Evolutionary conservation across 1,140 invertebrate species (phyloP), one percentile per base, ranked within the genome.

Genomic region (Whitmania pigra): DNA sequence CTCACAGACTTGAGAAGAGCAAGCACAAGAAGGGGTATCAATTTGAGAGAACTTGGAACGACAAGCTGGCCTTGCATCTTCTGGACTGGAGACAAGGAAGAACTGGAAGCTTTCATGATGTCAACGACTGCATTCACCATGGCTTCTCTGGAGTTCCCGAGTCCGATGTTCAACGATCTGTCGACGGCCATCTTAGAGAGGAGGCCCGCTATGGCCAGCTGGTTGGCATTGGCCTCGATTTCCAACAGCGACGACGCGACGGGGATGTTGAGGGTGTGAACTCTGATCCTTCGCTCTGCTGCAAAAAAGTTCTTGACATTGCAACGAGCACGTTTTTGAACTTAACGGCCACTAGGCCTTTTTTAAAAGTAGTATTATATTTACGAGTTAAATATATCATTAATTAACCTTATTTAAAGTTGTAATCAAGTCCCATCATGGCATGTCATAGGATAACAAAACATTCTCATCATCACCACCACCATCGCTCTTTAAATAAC

Each of bases 171-270:
- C 73, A 90, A 84, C 73, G 91, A 92, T 69, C 93, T 86, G 81
- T 99, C 96, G 29, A 96, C 94, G 76, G 93, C 93, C 93, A 98
- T 97, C 87, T 97, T 97, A 0, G 90, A 87, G 29, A 98, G 84
- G 66, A 99, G 82, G 55, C 91, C 91, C 54, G 94, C 85, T 74
- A 99, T 94, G 69, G 92, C 92, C 79, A 97, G 90, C 78, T 96
- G 90, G 83, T 99, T 95, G n/a, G 94, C 95, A 17, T 89, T 87
- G 78, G 90, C 87, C 76, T 96, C 86, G 20, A 99, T 86, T 76
- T 97, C 94, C 4, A 87, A 85, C 55, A 97, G 79, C 77, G 88
- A 92, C 29, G 86, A 86, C 0, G 89, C 89, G 7, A 97, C 88
- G 22, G 96, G 96, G 72, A 99, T 79, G 82, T 94, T 95, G 27